phyloP scores from a whole-genome alignment of 2,113 vertebrate species.

The Hymenochirus boettgeri region DNA sequence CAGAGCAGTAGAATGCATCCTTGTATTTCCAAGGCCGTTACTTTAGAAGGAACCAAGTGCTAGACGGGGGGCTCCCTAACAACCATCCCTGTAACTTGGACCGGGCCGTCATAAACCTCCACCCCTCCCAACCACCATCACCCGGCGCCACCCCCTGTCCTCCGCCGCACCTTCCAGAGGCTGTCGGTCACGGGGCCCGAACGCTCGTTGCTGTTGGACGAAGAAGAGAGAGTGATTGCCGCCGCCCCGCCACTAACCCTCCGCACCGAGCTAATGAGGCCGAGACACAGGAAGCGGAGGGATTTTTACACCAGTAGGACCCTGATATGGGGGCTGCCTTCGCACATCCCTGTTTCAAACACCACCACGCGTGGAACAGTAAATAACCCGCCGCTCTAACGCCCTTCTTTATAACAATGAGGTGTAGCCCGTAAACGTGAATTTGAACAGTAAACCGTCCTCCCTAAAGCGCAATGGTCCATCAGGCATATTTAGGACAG shows the following conservation, averaged over 20 bases:
- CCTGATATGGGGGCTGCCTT: neutral
- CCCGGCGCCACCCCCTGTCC: constrained; percentile 27
- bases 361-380: neutral
- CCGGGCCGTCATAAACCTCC: no score
- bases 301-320: neutral
- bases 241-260: constrained; percentile 30
- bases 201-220: constrained; percentile 30
- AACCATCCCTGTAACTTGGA: no score
- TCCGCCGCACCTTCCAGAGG: constrained; percentile 33
- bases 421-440: neutral
- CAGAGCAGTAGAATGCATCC: no score
- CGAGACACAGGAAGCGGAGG: constrained; percentile 38
- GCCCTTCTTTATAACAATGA: neutral
- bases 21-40: no score
- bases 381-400: neutral
- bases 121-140: constrained; percentile 46
- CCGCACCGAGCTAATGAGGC: constrained; percentile 44
- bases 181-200: constrained; percentile 31
- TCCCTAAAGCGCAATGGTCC: neutral
- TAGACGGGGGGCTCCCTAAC: no score
- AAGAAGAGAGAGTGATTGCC: constrained; percentile 4
- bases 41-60: no score
- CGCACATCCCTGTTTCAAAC: neutral
- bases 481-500: neutral
- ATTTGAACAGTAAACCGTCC: neutral